Conservation (phyloP, 1,140 invertebrate genomes). For the Cataglyphis hispanica region DNA sequence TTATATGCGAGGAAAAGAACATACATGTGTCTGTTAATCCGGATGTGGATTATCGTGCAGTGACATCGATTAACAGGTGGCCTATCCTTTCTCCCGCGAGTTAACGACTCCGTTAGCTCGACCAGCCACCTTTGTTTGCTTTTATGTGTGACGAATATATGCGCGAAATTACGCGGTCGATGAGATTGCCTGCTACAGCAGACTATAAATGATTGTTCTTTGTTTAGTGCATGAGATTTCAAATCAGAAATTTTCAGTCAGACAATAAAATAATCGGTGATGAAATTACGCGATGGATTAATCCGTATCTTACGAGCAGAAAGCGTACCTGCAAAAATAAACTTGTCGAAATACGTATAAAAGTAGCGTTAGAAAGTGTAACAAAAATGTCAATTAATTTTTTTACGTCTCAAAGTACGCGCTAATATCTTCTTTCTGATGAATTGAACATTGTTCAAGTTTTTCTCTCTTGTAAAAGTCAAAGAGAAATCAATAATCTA, state of each 20-base stretch:
- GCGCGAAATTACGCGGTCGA: background rate
- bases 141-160: constrained; percentile 10
- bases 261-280: background rate
- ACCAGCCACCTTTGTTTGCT: background rate
- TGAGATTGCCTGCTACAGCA: background rate
- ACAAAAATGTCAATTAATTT: constrained; percentile 34
- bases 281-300: constrained; percentile 25
- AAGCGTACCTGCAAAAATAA: constrained; percentile 34
- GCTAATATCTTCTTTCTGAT: background rate
- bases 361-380: constrained; percentile 45
- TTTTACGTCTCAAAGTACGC: background rate
- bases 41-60: background rate
- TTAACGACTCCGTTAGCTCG: background rate
- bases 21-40: background rate
- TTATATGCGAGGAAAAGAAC: background rate
- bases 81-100: background rate
- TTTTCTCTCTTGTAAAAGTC: background rate
- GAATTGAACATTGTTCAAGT: background rate
- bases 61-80: constrained; percentile 47
- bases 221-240: background rate
- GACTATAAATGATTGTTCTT: background rate
- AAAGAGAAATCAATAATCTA: background rate
- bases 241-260: background rate
- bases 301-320: constrained; percentile 16
- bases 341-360: constrained; percentile 15